Conservation (phyloP, 2,113 vertebrate species). For the Scomber scombrus region DNA sequence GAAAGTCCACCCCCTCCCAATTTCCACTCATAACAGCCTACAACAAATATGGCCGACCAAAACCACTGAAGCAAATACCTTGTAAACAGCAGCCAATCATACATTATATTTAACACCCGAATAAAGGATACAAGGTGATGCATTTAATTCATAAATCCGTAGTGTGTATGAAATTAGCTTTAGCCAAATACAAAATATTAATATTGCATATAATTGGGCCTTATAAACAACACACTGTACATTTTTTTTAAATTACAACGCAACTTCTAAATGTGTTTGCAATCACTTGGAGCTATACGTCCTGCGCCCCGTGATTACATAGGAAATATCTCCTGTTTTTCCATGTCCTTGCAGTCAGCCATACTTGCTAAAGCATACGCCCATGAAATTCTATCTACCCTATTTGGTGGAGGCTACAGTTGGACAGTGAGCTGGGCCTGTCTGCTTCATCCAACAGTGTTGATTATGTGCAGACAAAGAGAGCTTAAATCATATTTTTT, state of each 20-base stretch:
- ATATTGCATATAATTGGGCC: not conserved
- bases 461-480: constrained; percentile 12
- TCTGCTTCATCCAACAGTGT: constrained; percentile 21
- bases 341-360: constrained; percentile 76
- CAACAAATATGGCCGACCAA: constrained; percentile 71
- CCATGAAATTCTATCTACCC: constrained; percentile 83
- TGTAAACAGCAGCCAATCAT: constrained; percentile 49
- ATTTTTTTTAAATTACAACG: not conserved
- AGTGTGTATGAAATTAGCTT: not conserved
- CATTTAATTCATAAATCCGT: not conserved
- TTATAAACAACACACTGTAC: not conserved
- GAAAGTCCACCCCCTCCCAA: constrained; percentile 17
- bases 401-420: constrained; percentile 62
- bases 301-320: constrained; percentile 25
- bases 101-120: not conserved
- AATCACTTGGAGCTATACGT: not conserved
- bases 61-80: constrained; percentile 25
- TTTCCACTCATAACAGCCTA: constrained; percentile 41
- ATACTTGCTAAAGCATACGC: constrained; percentile 83
- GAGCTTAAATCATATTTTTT: constrained; percentile 12
- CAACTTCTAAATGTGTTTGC: constrained; percentile 12
- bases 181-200: not conserved
- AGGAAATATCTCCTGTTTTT: constrained; percentile 68
- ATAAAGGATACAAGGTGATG: not conserved
- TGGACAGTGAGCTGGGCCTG: constrained; percentile 56